A percentile compares a stretch with the other conserved stretches of the same genome.
These are phyloP conservation scores for Melanocharis versteri DNA, from an alignment of 2,113 vertebrate species.

Conservation along the genomic window DNA sequence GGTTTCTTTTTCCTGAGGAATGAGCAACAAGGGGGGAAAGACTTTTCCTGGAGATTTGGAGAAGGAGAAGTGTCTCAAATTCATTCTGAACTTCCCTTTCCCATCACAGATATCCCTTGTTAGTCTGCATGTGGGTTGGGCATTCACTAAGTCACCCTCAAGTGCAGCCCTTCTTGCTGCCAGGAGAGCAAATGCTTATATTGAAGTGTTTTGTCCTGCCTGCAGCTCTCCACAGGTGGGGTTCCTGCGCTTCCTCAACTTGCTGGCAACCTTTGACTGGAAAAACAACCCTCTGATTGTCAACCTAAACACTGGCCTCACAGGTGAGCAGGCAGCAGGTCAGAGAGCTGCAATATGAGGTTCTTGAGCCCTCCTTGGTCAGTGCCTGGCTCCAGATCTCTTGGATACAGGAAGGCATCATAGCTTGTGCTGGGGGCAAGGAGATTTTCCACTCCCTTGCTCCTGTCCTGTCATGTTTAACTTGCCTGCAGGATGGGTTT, in stretches of 20 bases:
- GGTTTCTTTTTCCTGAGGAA: neutral
- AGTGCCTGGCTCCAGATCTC: neutral
- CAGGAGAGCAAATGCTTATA: neutral
- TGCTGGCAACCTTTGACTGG: constrained; percentile 94
- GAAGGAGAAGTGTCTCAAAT: neutral
- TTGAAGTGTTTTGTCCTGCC: neutral
- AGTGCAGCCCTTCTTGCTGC: neutral
- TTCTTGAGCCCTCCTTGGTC: neutral
- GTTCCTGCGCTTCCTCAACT: constrained; percentile 88
- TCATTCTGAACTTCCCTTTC: neutral
- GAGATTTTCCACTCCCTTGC: neutral
- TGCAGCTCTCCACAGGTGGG: constrained; percentile 91
- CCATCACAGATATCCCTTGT: neutral
- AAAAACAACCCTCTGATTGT: constrained; percentile 90
- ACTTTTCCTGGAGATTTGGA: neutral
- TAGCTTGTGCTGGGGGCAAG: neutral
- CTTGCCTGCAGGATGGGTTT: neutral
- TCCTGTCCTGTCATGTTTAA: neutral
- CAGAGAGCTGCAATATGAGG: accelerated
- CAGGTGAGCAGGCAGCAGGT: constrained; percentile 72
- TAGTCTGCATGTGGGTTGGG: neutral
- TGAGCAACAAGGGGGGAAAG: neutral
- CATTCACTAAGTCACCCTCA: neutral
- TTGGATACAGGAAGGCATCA: neutral
- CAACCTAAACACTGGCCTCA: constrained; percentile 86